phyloP scores from a whole-genome alignment of 2,113 vertebrate species.

The Pavo muticus region DNA sequence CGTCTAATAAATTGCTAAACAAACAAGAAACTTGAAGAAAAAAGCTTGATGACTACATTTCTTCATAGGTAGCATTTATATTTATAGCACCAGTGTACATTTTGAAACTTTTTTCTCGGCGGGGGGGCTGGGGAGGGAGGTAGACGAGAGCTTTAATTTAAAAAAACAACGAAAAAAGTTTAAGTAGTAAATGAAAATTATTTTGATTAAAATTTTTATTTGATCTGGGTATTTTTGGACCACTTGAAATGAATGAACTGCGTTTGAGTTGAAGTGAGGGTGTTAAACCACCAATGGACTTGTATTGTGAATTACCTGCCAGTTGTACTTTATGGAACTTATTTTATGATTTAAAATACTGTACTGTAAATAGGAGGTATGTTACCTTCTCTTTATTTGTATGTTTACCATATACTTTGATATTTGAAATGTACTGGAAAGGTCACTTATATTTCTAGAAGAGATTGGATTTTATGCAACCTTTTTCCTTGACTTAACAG shows the following conservation, averaged over 20 bases:
- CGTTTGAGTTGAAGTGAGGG: constrained; percentile 77
- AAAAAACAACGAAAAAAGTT: constrained; percentile 67
- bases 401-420: constrained; percentile 97
- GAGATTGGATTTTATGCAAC: constrained; percentile 94
- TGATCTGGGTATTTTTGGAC: constrained; percentile 87
- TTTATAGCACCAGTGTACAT: constrained; percentile 82
- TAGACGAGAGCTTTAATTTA: constrained; percentile 86
- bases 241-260: constrained; percentile 81
- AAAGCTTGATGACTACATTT: constrained; percentile 75
- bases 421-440: constrained; percentile 94
- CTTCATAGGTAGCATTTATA: constrained; percentile 81
- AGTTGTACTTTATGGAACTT: constrained; percentile 83
- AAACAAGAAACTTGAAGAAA: constrained; percentile 78
- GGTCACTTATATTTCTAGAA: constrained; percentile 96
- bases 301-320: constrained; percentile 80
- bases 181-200: constrained; percentile 81
- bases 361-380: constrained; percentile 89
- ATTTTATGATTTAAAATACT: constrained; percentile 89
- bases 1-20: constrained; percentile 70
- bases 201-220: constrained; percentile 87
- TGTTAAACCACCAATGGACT: constrained; percentile 74
- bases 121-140: constrained; percentile 48
- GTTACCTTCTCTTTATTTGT: constrained; percentile 87
- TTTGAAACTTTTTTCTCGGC: constrained; percentile 72
- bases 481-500: constrained; percentile 92